Evolutionary conservation across 2,113 vertebrate species (phyloP), one percentile per base, ranked within the genome.

Genomic region (Seriola dumerili): DNA sequence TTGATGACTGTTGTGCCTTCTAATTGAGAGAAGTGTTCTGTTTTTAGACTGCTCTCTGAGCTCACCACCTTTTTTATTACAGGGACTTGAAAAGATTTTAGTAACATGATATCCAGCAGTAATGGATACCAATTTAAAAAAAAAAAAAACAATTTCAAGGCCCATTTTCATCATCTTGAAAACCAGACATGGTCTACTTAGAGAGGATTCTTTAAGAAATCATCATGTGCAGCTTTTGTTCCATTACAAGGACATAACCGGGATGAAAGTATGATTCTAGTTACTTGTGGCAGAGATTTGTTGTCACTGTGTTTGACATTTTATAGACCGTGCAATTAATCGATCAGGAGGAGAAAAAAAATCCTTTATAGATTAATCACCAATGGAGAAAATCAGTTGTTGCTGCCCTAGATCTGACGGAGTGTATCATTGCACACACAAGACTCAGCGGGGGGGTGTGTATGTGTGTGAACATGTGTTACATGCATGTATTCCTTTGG

Each of bases 401-500:
- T 52, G 65, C 80, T 77, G 83, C 67, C 68, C 65, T 3, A 42
- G 19, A 83, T 75, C 70, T 69, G 75, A 76, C 42, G 12, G 50
- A 58, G 54, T 40, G 6, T 67, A 29, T 87, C 48, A 78, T 76
- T 73, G 57, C 36, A 75, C 74, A 79, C 36, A 80, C 9, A 8
- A 54, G 14, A 61, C 68, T 21, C 76, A 84, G 77, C 78, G 52
- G 59, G 74, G 52, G 2, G 21, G 80, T 64, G 81, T 71, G 23
- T 48, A 14, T 62, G 68, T 46, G 34, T 21, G 63, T 48, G 61
- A 29, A 36, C 14, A 61, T 81, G 75, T 54, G 72, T 74, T 79
- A 48, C 68, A 32, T 66, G 64, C 72, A 68, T 89, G 70, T 77
- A 17, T 76, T 88, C 63, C 62, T 83, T 90, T 89, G 89, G 84